Base-by-base conservation (phyloP, 2,113 vertebrate species). In the Carlito syrichta region DNA sequence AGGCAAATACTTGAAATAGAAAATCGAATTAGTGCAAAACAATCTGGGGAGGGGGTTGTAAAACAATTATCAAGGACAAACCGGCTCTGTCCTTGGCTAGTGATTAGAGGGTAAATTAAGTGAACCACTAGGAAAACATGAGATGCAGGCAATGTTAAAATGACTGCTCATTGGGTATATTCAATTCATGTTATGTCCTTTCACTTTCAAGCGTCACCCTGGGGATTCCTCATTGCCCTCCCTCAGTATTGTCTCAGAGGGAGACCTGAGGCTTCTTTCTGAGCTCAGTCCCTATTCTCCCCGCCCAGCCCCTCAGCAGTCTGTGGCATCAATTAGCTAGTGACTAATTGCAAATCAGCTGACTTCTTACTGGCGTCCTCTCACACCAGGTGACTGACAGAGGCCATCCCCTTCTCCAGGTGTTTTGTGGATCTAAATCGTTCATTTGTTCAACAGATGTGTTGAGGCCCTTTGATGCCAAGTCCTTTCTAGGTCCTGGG, bases 281-380 rank as follows among this genome's bases (percentile, higher is more conserved):
- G 40, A 52, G n/a, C 30, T 27, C 62, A 71, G 78, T 12, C 69
- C 77, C 38, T 16, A 73, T 58, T 35, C 14, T 83, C 54, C 43
- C 52, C 60, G 58, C 69, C 83, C 71, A 62, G 13, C 58, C 86
- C 45, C n/a, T 86, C 43, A 52, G 54, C 71, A 56, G 43, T 69
- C 43, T 84, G 84, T 62, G 32, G 45, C 40, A 63, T 60, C 66
- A 96, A 89, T 96, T 94, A 96, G 66, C 83, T 62, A n/a, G 52
- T 91, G 78, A 93, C 84, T 95, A 96, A 96, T 93, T 93, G 66
- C 56, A 66, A 95, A 88, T 69, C 0, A 23, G 45, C 63, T 76
- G 25, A 40, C 71, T 86, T 20, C 77, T 66, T 83, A 66, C 45
- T 9, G 56, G 78, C 30, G 89, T 60, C 86, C 30, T n/a, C 84